phyloP scores from a whole-genome alignment of 2,113 vertebrate genomes.

The Laticauda laticaudata region DNA sequence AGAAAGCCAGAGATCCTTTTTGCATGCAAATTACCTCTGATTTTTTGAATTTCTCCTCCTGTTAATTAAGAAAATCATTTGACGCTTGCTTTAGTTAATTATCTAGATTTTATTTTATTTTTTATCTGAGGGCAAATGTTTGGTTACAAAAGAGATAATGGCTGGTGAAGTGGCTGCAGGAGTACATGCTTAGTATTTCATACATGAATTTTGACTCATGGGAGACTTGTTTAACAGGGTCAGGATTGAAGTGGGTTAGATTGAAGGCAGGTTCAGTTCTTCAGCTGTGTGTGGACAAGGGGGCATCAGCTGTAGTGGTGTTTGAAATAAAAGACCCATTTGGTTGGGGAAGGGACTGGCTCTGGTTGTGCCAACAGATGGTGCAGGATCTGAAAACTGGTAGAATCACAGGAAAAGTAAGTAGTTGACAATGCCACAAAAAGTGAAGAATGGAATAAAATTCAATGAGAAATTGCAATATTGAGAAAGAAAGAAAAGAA shows the following conservation, averaged over 20 bases:
- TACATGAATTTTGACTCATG: not conserved
- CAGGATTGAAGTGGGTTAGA: not conserved
- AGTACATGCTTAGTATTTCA: not conserved
- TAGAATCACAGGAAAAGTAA: not conserved
- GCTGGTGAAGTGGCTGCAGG: not conserved
- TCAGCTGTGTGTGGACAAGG: not conserved
- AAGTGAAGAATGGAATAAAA: not conserved
- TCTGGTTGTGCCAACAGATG: not conserved
- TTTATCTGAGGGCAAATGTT: constrained; percentile 21
- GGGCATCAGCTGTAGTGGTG: not conserved
- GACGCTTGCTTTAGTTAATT: constrained; percentile 35
- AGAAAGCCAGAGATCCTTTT: constrained; percentile 40
- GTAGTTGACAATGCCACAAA: not conserved
- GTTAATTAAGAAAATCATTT: constrained; percentile 48
- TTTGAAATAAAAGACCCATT: not conserved
- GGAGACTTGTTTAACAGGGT: not conserved
- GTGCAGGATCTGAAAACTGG: not conserved
- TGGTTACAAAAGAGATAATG: constrained; percentile 26
- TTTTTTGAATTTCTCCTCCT: constrained; percentile 17
- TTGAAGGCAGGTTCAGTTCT: not conserved
- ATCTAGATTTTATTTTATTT: constrained; percentile 18
- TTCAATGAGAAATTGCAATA: not conserved
- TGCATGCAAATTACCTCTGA: constrained; percentile 33
- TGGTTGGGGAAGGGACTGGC: not conserved
- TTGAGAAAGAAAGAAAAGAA: not conserved